These are phyloP conservation scores for Hedychridium roseum DNA, from an alignment of 2,888 invertebrate species.

Conservation along the genomic window DNA sequence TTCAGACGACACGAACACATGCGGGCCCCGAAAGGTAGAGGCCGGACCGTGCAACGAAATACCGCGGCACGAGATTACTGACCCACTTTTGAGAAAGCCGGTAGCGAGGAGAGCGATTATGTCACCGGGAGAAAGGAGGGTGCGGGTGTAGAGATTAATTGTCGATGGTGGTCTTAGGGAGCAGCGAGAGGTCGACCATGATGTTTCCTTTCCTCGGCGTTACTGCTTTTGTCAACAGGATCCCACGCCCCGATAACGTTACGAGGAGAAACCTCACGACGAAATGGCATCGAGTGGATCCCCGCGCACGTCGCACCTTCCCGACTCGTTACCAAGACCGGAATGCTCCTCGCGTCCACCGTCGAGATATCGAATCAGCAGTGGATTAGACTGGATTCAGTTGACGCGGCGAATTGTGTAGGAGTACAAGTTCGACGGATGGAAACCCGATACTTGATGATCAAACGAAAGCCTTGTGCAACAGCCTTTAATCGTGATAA, in stretches of 20 bases:
- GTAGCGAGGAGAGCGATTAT: slow-evolving; percentile 31
- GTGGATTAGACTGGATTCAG: background rate
- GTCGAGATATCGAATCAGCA: slow-evolving; percentile 33
- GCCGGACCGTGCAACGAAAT: background rate
- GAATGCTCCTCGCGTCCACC: slow-evolving; percentile 19
- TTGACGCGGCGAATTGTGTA: slow-evolving; percentile 14
- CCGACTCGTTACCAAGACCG: slow-evolving; percentile 35
- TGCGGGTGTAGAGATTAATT: slow-evolving; percentile 52
- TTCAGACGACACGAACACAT: too few relatives aligned
- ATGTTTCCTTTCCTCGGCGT: slow-evolving; percentile 21
- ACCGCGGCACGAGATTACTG: slow-evolving; percentile 20
- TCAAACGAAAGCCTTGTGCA: too few relatives aligned
- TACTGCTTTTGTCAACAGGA: too few relatives aligned
- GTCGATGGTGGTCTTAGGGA: slow-evolving; percentile 34
- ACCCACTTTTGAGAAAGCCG: slow-evolving; percentile 35
- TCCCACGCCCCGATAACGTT: too few relatives aligned
- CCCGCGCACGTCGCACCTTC: too few relatives aligned
- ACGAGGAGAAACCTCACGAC: slow-evolving; percentile 20
- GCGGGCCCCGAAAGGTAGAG: background rate
- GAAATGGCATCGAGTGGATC: slow-evolving; percentile 11
- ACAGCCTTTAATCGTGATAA: too few relatives aligned
- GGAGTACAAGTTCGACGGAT: too few relatives aligned
- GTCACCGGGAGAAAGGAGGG: slow-evolving; percentile 47
- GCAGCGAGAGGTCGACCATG: slow-evolving; percentile 29
- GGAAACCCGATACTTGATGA: too few relatives aligned